Percentiles rank a stretch among this genome's conserved stretches.
Conservation (phyloP, 2,797 vertebrate species). For the Tamandua tetradactyla region DNA sequence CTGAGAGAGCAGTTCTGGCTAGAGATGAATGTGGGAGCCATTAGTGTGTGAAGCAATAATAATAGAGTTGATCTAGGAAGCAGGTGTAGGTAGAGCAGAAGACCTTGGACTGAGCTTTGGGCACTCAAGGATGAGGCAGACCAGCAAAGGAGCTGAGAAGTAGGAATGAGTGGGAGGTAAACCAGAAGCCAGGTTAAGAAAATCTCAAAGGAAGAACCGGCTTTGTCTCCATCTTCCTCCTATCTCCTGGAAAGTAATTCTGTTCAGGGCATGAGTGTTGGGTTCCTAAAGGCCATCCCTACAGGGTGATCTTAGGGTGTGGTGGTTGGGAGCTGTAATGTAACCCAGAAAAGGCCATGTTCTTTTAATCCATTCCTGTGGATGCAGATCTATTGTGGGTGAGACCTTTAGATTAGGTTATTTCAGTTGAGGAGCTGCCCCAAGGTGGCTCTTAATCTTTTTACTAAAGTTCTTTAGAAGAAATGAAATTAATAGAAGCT, state of each 20-base stretch:
- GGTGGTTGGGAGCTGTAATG: no score
- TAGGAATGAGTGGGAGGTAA: not conserved
- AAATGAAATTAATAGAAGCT: no score
- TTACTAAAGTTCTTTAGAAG: no score
- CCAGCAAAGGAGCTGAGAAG: rapidly evolving
- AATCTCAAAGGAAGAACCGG: not conserved
- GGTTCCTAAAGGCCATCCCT: rapidly evolving
- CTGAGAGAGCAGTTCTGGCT: not conserved
- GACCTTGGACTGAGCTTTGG: not conserved
- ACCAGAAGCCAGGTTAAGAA: not conserved
- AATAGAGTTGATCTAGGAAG: not conserved
- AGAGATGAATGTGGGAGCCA: not conserved
- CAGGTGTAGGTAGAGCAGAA: not conserved
- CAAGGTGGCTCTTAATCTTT: no score
- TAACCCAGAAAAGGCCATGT: no score
- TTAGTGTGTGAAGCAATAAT: not conserved
- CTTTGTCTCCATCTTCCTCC: not conserved
- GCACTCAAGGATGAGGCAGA: not conserved
- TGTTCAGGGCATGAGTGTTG: rapidly evolving
- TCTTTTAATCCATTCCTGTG: no score
- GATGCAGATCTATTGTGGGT: no score
- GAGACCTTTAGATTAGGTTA: no score
- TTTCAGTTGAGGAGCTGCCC: no score
- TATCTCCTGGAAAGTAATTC: not conserved
- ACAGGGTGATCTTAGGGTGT: not conserved